Conservation (phyloP, 1,140 invertebrate species). For the Platyscapa corneri region DNA sequence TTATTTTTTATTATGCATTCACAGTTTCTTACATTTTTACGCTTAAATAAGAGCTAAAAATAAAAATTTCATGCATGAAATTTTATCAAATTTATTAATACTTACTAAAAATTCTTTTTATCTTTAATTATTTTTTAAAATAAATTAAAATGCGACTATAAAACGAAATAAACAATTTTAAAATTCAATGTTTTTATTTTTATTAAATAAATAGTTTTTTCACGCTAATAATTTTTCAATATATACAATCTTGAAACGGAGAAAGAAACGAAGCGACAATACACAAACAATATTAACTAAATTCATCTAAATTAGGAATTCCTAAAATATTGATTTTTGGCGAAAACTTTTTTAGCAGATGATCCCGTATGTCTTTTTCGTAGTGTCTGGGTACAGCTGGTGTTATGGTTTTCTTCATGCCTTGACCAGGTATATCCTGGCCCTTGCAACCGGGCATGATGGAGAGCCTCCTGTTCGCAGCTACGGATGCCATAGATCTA, state of each 20-base stretch:
- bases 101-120: no score
- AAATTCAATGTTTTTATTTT: not conserved
- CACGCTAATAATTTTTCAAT: not conserved
- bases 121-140: no score
- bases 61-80: no score
- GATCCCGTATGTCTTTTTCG: constrained; percentile 50
- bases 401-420: constrained; percentile 58
- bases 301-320: constrained; percentile 60
- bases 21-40: no score
- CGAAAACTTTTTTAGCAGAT: constrained; percentile 55
- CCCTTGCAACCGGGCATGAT: constrained; percentile 68
- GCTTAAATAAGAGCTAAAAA: no score
- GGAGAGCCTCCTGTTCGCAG: constrained; percentile 59
- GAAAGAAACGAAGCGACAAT: not conserved
- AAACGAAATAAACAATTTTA: not conserved
- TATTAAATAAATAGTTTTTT: not conserved
- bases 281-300: constrained; percentile 49
- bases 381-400: constrained; percentile 52
- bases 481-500: constrained; percentile 61
- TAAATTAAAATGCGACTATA: not conserved
- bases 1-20: no score
- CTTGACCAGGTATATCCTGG: constrained; percentile 16
- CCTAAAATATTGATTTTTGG: constrained; percentile 55
- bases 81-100: no score
- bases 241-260: not conserved